Base-by-base conservation (phyloP, 2,797 vertebrate genomes). In the Lycodopsis pacificus region DNA sequence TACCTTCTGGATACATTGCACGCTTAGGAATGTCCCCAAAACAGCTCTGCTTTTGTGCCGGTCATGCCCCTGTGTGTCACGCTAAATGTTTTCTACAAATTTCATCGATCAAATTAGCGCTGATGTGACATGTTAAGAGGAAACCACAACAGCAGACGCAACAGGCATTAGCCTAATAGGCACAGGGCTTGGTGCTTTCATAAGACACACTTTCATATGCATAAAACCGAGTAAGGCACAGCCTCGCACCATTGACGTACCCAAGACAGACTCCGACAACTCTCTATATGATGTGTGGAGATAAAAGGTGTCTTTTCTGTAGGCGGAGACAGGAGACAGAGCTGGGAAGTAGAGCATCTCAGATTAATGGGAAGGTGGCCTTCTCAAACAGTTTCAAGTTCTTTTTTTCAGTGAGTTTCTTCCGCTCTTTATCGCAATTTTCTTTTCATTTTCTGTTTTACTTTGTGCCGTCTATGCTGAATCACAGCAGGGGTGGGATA, bases 221-320 rank as follows among this genome's bases (percentile, higher is more conserved):
- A 73, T 65, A 70, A 80, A 84, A 76, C 48, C 5, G 73, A 81
- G 73, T 54, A 30, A 67, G 46, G 76, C 71, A 36, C 62, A 81
- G 84, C 42, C 56, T 65, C 49, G 63, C 67, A 72, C 63, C 63
- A 63, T 32, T 84, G 86, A 85, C 84, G 71, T 75, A 81, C 57
- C 71, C 51, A 32, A 86, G 76, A 79, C 86, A 80, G 65, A 80
- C 56, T 87, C 77, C 87, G 88, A 90, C 82, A 90, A 75, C 30
- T 76, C 34, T 83, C 76, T 63, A 79, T 82, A 86, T 86, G 84
- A 90, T 83, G 75, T 79, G 80, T 81, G 71, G 72, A 88, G 90
- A 91, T 93, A 77, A 92, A 90, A 94, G 82, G 63, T 62, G 69
- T 73, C 58, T 67, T 77, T 79, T 83, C 83, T 87, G 83, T 85